These are phyloP conservation scores for Lochmaea capreae DNA, from an alignment of 2,888 invertebrate genomes.

Conservation along the genomic window DNA sequence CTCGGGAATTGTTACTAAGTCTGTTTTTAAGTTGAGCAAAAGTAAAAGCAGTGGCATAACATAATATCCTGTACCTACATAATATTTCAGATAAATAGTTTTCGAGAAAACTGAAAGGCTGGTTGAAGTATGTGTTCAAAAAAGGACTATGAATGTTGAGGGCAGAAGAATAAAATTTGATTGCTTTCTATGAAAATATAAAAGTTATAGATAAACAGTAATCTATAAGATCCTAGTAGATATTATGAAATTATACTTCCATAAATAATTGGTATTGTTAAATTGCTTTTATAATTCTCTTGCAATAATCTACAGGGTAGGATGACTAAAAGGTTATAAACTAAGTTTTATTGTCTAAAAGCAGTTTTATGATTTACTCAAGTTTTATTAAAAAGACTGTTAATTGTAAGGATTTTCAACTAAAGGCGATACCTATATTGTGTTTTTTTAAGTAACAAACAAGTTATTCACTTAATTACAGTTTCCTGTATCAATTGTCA, in stretches of 20 bases:
- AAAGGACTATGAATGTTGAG: too few relatives aligned
- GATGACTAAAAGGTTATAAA: slow-evolving; percentile 6
- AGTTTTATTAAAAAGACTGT: background rate
- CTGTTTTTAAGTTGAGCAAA: too few relatives aligned
- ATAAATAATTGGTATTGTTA: background rate
- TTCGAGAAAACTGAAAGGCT: too few relatives aligned
- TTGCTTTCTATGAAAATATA: background rate
- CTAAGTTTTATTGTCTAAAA: slow-evolving; percentile 1
- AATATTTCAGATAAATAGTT: too few relatives aligned
- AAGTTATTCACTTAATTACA: too few relatives aligned
- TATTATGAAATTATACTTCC: background rate
- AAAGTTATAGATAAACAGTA: background rate
- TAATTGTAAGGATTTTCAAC: background rate
- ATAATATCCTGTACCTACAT: too few relatives aligned
- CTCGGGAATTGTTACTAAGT: too few relatives aligned
- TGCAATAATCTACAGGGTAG: slow-evolving; percentile 12
- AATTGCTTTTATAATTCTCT: background rate
- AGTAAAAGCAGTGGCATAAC: too few relatives aligned
- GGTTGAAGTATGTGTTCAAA: too few relatives aligned
- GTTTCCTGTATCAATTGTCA: too few relatives aligned
- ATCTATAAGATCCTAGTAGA: background rate
- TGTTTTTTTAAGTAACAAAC: background rate
- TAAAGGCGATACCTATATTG: background rate
- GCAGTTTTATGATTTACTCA: slow-evolving; percentile 1
- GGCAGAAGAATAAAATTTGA: too few relatives aligned